phyloP scores from a whole-genome alignment of 2,888 invertebrate species.

The Nowickia ferox region DNA sequence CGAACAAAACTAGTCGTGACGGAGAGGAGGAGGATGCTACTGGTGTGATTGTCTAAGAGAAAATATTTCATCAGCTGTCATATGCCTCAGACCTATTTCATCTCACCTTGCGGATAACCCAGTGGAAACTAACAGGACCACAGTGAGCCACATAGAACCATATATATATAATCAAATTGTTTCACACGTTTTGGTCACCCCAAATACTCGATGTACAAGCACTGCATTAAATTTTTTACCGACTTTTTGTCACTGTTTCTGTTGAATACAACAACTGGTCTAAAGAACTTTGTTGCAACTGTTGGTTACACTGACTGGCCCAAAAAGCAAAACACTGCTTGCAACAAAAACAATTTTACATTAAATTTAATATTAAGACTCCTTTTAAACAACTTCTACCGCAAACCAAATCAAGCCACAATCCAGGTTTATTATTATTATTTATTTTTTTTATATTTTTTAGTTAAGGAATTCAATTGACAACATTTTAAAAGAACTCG shows the following conservation, averaged over 20 bases:
- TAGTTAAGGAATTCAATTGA: slow-evolving; percentile 57
- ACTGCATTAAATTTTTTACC: slow-evolving; percentile 10
- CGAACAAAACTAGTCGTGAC: too few relatives aligned
- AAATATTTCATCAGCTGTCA: too few relatives aligned
- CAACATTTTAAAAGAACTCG: slow-evolving; percentile 54
- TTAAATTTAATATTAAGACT: slow-evolving; percentile 45
- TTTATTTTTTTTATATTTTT: neutral
- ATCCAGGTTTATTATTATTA: slow-evolving; percentile 20
- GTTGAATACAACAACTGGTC: slow-evolving; percentile 41
- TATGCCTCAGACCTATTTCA: too few relatives aligned
- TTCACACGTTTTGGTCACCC: neutral
- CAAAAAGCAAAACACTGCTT: slow-evolving; percentile 31
- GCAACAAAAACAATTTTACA: slow-evolving; percentile 13
- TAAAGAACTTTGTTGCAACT: neutral
- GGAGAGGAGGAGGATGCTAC: too few relatives aligned
- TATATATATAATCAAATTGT: neutral
- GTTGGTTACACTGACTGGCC: neutral
- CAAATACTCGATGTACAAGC: neutral
- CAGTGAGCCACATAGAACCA: too few relatives aligned
- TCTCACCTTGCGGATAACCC: too few relatives aligned
- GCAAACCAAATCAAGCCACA: slow-evolving; percentile 14
- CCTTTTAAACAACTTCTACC: slow-evolving; percentile 27
- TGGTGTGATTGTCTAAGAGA: too few relatives aligned
- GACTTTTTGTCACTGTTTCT: slow-evolving; percentile 54
- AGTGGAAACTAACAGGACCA: too few relatives aligned